These are phyloP conservation scores for Kobus ellipsiprymnus DNA, from an alignment of 2,113 vertebrate genomes.

Conservation along the genomic window DNA sequence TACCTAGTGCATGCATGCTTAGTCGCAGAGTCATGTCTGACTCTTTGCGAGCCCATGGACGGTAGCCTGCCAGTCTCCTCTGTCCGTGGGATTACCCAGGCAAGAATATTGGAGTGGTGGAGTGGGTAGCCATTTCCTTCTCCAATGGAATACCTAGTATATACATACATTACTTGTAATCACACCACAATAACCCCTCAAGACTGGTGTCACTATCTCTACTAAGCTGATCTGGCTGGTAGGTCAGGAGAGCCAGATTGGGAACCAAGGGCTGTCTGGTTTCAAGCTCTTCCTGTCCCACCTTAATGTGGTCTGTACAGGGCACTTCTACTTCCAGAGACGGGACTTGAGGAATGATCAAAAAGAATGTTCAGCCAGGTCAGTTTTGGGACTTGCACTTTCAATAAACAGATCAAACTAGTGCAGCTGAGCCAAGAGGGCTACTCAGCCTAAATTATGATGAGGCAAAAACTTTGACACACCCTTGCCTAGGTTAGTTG, in stretches of 20 bases:
- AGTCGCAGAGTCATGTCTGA: accelerated
- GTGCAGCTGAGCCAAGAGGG: not conserved
- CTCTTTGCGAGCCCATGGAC: not conserved
- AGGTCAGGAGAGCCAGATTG: not conserved
- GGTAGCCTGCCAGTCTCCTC: not conserved
- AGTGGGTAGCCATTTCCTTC: not conserved
- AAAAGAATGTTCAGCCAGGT: not conserved
- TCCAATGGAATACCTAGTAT: not conserved
- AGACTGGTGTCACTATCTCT: not conserved
- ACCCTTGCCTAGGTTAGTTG: not conserved
- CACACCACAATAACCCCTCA: not conserved
- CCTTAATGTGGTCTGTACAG: not conserved
- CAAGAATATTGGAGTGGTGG: not conserved
- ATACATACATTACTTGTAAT: not conserved
- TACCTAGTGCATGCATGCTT: not conserved
- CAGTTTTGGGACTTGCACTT: not conserved
- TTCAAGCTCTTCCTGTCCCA: not conserved
- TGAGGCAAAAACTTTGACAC: not conserved
- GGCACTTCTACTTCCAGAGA: not conserved
- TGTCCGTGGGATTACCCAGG: not conserved
- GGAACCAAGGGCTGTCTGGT: not conserved
- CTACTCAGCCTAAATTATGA: not conserved
- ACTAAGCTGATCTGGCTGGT: not conserved
- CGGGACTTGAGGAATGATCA: not conserved
- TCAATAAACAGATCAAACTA: not conserved